Percentiles rank a stretch among this genome's conserved stretches.
Conservation (phyloP, 2,797 vertebrate genomes). For the Pangasius larnaudii region DNA sequence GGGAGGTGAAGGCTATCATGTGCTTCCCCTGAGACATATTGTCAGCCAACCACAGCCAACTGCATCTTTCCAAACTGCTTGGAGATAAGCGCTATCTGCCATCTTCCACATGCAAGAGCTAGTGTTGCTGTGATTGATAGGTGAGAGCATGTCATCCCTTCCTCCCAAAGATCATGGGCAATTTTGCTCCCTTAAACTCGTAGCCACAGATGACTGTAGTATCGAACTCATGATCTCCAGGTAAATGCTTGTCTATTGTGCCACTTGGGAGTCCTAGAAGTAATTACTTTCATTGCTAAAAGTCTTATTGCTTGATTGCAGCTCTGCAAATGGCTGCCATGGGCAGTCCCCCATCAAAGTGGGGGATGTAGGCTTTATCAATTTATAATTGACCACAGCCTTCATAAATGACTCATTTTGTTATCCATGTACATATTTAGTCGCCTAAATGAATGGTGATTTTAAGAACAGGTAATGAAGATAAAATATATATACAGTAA, state of each 20-base stretch:
- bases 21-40: too few relatives aligned
- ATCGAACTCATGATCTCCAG: neutral
- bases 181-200: neutral
- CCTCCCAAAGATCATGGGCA: neutral
- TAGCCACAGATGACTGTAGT: neutral
- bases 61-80: neutral
- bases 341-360: neutral
- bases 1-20: neutral
- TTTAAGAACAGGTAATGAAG: neutral
- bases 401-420: slow-evolving; percentile 15
- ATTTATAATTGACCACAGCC: neutral
- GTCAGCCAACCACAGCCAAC: neutral
- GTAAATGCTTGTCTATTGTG: neutral
- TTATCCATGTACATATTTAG: neutral
- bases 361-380: neutral
- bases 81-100: neutral
- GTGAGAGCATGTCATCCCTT: neutral
- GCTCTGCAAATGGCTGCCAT: neutral
- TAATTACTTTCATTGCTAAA: slow-evolving; percentile 10
- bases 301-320: neutral
- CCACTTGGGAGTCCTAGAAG: neutral
- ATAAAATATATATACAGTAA: neutral
- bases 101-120: too few relatives aligned
- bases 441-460: neutral
- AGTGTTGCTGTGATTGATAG: neutral